Base-by-base conservation (phyloP, 2,113 vertebrate genomes). In the Leptodactylus fuscus region DNA sequence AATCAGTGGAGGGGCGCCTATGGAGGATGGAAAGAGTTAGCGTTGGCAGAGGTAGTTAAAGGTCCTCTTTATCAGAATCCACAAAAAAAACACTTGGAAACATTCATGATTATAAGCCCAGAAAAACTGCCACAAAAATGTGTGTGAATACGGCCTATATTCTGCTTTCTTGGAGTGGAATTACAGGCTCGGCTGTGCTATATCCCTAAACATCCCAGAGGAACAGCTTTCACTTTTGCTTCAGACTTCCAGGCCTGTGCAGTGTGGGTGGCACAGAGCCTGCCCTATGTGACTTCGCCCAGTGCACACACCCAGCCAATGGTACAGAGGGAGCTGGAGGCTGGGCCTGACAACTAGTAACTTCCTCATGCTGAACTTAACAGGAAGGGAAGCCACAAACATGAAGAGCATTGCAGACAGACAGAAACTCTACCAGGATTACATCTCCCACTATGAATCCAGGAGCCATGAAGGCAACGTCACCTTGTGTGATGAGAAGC, bases 361-460 rank as follows among this genome's bases (percentile, higher is more conserved):
- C 82, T 85, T 85, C 82, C 82, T 85, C 29, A 85, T 76, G 58
- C 44, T 18, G 27, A 58, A 34, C 10, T 16, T 10, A 27, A 24
- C 6, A 3, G 10, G 49, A 24, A 24, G 6, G 38, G 34, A 32
- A 46, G 38, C 53, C n/a, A 48, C 38, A 11, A 16, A 24, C 79
- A 92, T 90, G 90, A 88, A 78, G 74, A 44, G 0, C 20, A 1
- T n/a, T 32, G 15, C 38, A 1, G 36, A 0, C 0, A 82, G 81
- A 34, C 82, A 58, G 32, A 76, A 70, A 6, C 60, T 91, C 4
- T 12, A 87, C 38, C 65, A 24, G 2, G 87, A 89, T 12, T 90
- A 87, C 46, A 16, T 90, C 69, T 60, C 65, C 11, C 90, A 89
- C 55, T 90, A 89, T 69, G 8, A 41, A 12, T 24, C 49, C 0